phyloP scores from a whole-genome alignment of 2,888 invertebrate species.

The Anaspis maculata region DNA sequence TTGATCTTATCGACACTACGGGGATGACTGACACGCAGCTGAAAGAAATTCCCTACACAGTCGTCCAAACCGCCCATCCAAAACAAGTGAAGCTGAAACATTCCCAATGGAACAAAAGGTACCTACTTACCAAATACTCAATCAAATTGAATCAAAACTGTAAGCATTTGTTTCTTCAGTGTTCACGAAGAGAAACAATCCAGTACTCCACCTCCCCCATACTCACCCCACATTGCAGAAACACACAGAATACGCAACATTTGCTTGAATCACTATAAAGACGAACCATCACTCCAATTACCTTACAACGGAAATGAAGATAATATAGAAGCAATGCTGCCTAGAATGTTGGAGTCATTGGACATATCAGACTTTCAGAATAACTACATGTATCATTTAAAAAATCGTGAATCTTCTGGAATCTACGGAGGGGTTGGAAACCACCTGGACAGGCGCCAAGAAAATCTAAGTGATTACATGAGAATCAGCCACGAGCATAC shows the following conservation, averaged over 20 bases:
- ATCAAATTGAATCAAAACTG: too few species aligned
- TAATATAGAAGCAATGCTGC: constrained; percentile 5
- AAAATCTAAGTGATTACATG: constrained; percentile 20
- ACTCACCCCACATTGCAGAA: constrained; percentile 33
- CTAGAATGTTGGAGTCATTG: constrained; percentile 26
- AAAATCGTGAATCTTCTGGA: constrained; percentile 6
- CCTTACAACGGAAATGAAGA: constrained; percentile 6
- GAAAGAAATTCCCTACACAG: constrained; percentile 81
- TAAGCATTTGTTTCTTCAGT: constrained; percentile 4
- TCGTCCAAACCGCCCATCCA: constrained; percentile 65
- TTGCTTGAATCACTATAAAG: constrained; percentile 14
- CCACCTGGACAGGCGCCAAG: constrained; percentile 18
- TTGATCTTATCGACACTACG: constrained; percentile 77
- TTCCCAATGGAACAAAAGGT: constrained; percentile 25
- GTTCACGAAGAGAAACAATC: constrained; percentile 9
- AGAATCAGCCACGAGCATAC: constrained; percentile 67
- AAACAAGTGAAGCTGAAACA: constrained; percentile 50
- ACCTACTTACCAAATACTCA: too few species aligned
- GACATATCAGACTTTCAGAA: constrained; percentile 14
- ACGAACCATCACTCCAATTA: constrained; percentile 5
- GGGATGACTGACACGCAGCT: constrained; percentile 84
- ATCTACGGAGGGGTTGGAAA: not conserved
- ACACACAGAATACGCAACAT: constrained; percentile 20
- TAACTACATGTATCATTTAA: constrained; percentile 12
- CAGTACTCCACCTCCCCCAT: constrained; percentile 44